phyloP scores from a whole-genome alignment of 1,140 invertebrate genomes.

The Melitaea cinxia region DNA sequence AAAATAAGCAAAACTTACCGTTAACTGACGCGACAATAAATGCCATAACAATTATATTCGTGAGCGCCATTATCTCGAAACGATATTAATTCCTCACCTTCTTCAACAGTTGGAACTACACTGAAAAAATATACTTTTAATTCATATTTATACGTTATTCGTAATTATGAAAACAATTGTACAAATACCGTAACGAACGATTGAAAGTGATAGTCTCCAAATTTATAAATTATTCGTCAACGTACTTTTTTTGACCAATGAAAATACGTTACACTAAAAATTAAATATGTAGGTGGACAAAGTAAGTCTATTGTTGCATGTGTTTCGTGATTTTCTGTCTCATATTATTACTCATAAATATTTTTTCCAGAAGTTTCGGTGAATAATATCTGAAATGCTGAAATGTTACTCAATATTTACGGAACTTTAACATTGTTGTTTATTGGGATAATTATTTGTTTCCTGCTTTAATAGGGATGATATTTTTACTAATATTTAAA shows the following conservation, averaged over 20 bases:
- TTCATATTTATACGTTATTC: slow-evolving; percentile 58
- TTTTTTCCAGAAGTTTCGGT: slow-evolving; percentile 10
- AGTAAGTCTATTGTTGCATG: slow-evolving; percentile 10
- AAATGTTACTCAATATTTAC: slow-evolving; percentile 1
- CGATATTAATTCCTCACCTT: slow-evolving; percentile 4
- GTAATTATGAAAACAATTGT: slow-evolving; percentile 52
- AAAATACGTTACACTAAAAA: slow-evolving; percentile 15
- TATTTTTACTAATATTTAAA: too few species aligned
- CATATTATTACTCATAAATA: slow-evolving; percentile 2
- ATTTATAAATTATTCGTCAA: slow-evolving; percentile 24
- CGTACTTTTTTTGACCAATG: slow-evolving; percentile 27
- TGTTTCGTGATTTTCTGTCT: not conserved
- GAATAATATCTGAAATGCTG: not conserved
- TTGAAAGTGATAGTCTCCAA: slow-evolving; percentile 39
- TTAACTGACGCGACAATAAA: slow-evolving; percentile 41
- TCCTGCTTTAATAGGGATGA: too few species aligned
- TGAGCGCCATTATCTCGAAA: slow-evolving; percentile 47
- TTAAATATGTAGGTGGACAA: not conserved
- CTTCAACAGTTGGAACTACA: slow-evolving; percentile 41
- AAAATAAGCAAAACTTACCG: slow-evolving; percentile 48
- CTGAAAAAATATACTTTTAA: slow-evolving; percentile 47
- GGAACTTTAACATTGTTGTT: not conserved
- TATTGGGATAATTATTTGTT: too few species aligned
- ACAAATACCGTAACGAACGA: slow-evolving; percentile 57
- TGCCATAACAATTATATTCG: slow-evolving; percentile 34